Conservation (phyloP, 2,888 invertebrate species). For the Serripes groenlandicus region DNA sequence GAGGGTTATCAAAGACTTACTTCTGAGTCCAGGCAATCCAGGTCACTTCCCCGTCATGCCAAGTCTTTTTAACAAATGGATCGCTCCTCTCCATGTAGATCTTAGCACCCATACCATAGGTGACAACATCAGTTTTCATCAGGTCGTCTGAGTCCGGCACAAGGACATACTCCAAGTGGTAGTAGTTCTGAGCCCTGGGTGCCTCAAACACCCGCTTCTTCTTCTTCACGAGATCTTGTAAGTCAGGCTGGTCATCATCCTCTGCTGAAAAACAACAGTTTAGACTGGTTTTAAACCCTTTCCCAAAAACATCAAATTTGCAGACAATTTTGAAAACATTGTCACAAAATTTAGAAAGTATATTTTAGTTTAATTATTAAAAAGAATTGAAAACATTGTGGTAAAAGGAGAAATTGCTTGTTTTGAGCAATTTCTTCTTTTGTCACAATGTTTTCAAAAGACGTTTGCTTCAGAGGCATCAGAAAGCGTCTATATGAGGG, state of each 20-base stretch:
- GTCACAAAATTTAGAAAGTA: background rate
- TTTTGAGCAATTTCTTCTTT: background rate
- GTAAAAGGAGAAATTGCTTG: background rate
- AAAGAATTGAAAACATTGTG: background rate
- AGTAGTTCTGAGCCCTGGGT: slow-evolving; percentile 84
- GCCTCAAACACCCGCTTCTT: slow-evolving; percentile 83
- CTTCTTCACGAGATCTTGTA: slow-evolving; percentile 76
- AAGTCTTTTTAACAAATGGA: slow-evolving; percentile 83
- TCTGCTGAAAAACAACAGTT: slow-evolving; percentile 57
- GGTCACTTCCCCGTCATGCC: slow-evolving; percentile 84
- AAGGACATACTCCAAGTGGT: slow-evolving; percentile 85
- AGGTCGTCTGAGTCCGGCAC: slow-evolving; percentile 82
- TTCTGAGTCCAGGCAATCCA: slow-evolving; percentile 86
- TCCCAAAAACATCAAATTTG: background rate
- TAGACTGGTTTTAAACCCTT: background rate
- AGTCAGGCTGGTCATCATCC: slow-evolving; percentile 77
- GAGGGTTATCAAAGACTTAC: slow-evolving; percentile 64
- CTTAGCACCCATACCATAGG: slow-evolving; percentile 85
- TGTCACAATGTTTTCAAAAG: background rate
- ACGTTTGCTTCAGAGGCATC: background rate
- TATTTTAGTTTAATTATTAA: no score
- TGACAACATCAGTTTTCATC: slow-evolving; percentile 84
- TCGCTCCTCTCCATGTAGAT: slow-evolving; percentile 85
- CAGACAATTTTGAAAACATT: background rate
- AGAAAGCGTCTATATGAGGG: background rate